These are phyloP conservation scores for Haliclystus octoradiatus DNA, from an alignment of 30 jellyfish, hydroid and myxozoan genomes.

Conservation along the genomic window DNA sequence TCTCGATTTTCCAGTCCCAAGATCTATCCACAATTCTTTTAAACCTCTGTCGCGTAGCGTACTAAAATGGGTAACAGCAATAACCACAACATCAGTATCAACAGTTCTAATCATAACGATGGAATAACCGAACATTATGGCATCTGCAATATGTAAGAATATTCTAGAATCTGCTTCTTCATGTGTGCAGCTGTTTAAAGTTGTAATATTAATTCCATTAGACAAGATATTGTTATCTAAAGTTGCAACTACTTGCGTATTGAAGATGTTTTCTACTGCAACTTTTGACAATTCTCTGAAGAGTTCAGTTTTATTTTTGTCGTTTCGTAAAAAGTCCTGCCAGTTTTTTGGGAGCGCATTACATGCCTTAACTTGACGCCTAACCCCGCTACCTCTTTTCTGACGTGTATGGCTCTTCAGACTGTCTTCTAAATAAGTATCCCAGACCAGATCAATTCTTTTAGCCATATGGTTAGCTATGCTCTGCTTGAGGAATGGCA, in stretches of 20 bases:
- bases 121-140: constrained; percentile 8
- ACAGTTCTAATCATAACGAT: constrained; percentile 8
- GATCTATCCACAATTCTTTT: constrained; percentile 18
- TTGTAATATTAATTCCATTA: constrained; percentile 8
- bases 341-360: constrained; percentile 18
- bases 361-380: constrained; percentile 5
- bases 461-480: no score
- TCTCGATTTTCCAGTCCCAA: constrained; percentile 16
- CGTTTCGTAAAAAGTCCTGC: constrained; percentile 23
- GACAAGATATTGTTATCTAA: constrained; percentile 21
- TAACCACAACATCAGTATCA: constrained; percentile 26
- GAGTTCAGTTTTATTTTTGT: constrained; percentile 23
- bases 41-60: neutral
- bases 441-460: constrained; percentile 36
- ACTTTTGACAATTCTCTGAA: constrained; percentile 19
- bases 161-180: constrained; percentile 28
- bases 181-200: constrained; percentile 19
- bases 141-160: constrained; percentile 23
- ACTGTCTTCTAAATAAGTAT: constrained; percentile 27
- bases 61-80: constrained; percentile 20
- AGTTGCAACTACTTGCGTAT: constrained; percentile 24
- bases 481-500: no score
- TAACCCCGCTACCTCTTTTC: constrained; percentile 19
- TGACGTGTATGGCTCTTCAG: constrained; percentile 33
- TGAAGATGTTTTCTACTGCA: constrained; percentile 11